A percentile compares a stretch with the other conserved stretches of the same genome.
Evolutionary conservation across 2,797 vertebrate species (phyloP).

Genomic region (Syngnathus acus): DNA sequence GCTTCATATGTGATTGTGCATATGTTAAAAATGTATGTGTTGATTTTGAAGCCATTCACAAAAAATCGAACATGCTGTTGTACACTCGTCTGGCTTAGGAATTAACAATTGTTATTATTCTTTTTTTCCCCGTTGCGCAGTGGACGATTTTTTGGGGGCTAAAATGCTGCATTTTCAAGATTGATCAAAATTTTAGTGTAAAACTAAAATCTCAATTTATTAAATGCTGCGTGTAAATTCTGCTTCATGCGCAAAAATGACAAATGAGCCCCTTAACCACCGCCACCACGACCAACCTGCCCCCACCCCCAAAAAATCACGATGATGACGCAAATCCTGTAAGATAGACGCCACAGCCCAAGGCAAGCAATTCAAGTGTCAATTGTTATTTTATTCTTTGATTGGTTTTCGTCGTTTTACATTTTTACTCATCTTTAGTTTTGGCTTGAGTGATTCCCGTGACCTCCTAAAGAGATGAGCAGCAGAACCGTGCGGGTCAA

Average conservation of each 20-base stretch:
- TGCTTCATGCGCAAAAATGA: neutral
- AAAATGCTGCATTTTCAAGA: too few relatives aligned
- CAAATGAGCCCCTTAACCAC: neutral
- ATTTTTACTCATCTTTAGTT: neutral
- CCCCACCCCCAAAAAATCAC: neutral
- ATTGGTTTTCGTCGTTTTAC: neutral
- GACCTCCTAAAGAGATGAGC: too few relatives aligned
- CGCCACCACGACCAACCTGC: neutral
- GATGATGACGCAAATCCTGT: neutral
- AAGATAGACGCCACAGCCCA: neutral
- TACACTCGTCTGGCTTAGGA: too few relatives aligned
- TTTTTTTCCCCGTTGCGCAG: neutral
- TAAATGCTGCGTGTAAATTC: too few relatives aligned
- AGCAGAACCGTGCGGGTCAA: neutral
- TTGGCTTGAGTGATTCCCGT: neutral
- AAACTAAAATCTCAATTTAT: too few relatives aligned
- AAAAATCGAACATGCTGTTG: neutral
- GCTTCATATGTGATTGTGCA: neutral
- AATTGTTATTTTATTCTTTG: neutral
- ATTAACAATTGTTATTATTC: too few relatives aligned
- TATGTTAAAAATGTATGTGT: neutral
- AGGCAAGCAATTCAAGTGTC: neutral
- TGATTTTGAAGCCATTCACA: too few relatives aligned
- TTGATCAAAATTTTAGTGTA: too few relatives aligned
- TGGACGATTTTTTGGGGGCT: too few relatives aligned